phyloP scores from a whole-genome alignment of 2,797 vertebrate genomes.

The Myotis planiceps region DNA sequence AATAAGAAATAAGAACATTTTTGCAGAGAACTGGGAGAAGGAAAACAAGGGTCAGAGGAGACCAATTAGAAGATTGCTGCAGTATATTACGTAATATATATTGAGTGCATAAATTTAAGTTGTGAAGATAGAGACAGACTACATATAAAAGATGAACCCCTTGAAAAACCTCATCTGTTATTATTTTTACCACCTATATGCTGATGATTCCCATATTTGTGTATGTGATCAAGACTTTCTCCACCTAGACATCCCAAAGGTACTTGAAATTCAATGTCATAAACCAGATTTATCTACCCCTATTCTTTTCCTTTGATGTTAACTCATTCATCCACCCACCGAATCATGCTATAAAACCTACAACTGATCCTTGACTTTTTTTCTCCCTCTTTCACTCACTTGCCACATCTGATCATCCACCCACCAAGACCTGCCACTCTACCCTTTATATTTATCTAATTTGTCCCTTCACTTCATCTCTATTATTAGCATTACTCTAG shows the following conservation, averaged over 20 bases:
- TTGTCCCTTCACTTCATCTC: not conserved
- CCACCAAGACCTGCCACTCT: not conserved
- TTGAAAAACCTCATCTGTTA: not conserved
- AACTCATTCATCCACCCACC: not conserved
- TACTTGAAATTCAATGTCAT: not conserved
- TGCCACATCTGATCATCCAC: not conserved
- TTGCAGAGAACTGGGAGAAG: not conserved
- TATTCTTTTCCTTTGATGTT: not conserved
- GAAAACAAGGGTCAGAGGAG: not conserved
- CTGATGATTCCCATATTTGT: not conserved
- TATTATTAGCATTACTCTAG: not conserved
- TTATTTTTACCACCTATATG: not conserved
- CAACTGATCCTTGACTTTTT: not conserved
- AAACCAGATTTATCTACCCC: not conserved
- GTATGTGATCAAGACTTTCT: not conserved
- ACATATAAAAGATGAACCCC: not conserved
- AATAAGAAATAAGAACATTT: not conserved
- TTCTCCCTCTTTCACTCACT: not conserved
- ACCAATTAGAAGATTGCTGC: not conserved
- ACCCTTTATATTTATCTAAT: not conserved
- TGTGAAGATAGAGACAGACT: not conserved
- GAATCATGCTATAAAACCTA: not conserved
- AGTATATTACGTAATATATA: not conserved
- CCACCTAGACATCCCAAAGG: not conserved
- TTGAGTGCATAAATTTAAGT: not conserved